Base-by-base conservation (phyloP, 2,797 vertebrate species). In the Malacoctenus gilli region DNA sequence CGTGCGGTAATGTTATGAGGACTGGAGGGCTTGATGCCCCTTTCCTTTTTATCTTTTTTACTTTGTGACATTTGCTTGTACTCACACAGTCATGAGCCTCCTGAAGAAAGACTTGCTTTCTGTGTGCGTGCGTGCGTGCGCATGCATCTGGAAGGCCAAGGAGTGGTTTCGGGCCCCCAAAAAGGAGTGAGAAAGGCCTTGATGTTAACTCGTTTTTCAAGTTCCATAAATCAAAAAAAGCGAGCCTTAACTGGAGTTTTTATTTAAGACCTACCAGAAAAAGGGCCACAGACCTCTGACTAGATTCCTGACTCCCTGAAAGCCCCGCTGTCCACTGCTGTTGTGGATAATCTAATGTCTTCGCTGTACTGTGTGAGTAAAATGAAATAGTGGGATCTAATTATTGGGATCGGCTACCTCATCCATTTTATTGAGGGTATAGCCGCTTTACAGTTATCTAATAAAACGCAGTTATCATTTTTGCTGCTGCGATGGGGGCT, bases 1-100 rank as follows among this genome's bases (percentile, higher is more conserved):
- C 77, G 58, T 21, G 43, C 41, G 57, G 88, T 60, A 87, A 91
- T 55, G 69, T 62, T 73, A 31, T 72, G 47, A 75, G 30, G 48
- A 56, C 64, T 23, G 48, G 52, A 65, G 54, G 68, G 55, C 58
- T 55, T 36, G 63, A 71, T 71, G 64, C 56, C 41, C 46, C 5
- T 46, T 68, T 54, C 16, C 42, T 48, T 83, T 82, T 77, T 49
- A 71, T 73, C 71, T 68, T 57, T 68, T 43, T 40, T 4, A 38
- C 55, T 69, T 63, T 20, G 39, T 58, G 69, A 77, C 72, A 69
- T 75, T 50, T 64, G 25, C 41, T 72, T 56, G 22, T 25, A 56
- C 64, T 79, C 39, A 7, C 41, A 30, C 53, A 48, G 59, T 75
- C 60, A 69, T 34, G 60, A 48, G 49, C 21, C 38, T 48, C 11